A percentile compares a stretch with the other conserved stretches of the same genome.
phyloP scores from a whole-genome alignment of 2,113 vertebrate genomes.

The Nerophis lumbriciformis region DNA sequence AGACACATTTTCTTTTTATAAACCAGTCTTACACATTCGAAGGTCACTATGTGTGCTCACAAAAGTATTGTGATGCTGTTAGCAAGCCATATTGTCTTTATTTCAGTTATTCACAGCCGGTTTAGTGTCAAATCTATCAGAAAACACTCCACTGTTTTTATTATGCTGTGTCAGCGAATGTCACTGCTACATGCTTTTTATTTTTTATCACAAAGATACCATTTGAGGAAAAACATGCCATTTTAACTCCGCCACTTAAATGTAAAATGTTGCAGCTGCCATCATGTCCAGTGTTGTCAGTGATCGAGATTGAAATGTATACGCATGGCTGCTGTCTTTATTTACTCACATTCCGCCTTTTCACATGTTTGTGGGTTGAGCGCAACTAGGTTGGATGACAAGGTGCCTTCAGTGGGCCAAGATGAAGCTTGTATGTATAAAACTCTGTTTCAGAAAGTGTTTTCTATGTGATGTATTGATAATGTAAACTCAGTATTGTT shows the following conservation, averaged over 20 bases:
- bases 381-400: conserved; percentile 4
- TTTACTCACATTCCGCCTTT: background rate
- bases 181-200: background rate
- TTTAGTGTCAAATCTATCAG: conserved; percentile 2
- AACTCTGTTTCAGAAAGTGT: conserved; percentile 21
- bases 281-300: conserved; percentile 6
- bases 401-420: conserved; percentile 16
- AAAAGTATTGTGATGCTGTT: too few species aligned
- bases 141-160: background rate
- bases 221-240: conserved; percentile 6
- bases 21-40: conserved; percentile 26
- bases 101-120: conserved; percentile 6
- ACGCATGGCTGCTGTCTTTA: background rate
- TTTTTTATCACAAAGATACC: too few species aligned
- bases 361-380: conserved; percentile 9
- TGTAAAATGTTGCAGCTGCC: conserved; percentile 7
- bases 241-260: conserved; percentile 6
- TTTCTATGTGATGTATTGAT: conserved; percentile 17
- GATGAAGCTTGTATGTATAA: conserved; percentile 6
- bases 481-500: conserved; percentile 43
- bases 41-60: conserved; percentile 3
- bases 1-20: conserved; percentile 26
- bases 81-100: background rate
- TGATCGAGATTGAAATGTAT: conserved; percentile 9
- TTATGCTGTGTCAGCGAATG: background rate